phyloP scores from a whole-genome alignment of 1,140 invertebrate genomes.

The Lepeophtheirus salmonis region DNA sequence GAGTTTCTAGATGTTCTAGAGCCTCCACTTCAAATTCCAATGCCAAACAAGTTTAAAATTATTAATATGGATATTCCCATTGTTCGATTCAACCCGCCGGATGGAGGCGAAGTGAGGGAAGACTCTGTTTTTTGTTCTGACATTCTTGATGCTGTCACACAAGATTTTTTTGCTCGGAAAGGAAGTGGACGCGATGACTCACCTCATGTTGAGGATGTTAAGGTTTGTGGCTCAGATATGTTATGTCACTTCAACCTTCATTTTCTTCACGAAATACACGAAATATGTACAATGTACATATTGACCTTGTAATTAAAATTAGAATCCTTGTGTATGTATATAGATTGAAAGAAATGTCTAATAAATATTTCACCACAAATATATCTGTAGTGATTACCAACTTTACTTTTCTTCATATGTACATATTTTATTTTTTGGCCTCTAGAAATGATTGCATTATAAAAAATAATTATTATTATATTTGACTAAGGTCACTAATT shows the following conservation, averaged over 20 bases:
- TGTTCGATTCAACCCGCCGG: slow-evolving; percentile 45
- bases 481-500: no score
- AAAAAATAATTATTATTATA: no score
- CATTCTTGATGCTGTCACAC: slow-evolving; percentile 70
- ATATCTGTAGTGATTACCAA: not conserved
- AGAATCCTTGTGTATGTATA: not conserved
- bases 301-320: not conserved
- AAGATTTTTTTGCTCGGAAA: slow-evolving; percentile 84
- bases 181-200: slow-evolving; percentile 48
- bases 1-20: slow-evolving; percentile 14
- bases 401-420: not conserved
- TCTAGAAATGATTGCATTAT: no score
- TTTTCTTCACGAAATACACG: slow-evolving; percentile 20
- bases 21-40: slow-evolving; percentile 43
- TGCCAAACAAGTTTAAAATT: slow-evolving; percentile 94
- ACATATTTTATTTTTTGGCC: not conserved
- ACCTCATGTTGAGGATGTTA: slow-evolving; percentile 53
- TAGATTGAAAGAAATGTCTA: not conserved
- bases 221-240: slow-evolving; percentile 21
- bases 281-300: not conserved
- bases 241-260: slow-evolving; percentile 21
- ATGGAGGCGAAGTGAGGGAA: slow-evolving; percentile 23
- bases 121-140: slow-evolving; percentile 91
- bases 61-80: slow-evolving; percentile 94
- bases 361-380: not conserved